Conservation (phyloP, 2,113 vertebrate genomes). For the Aspiorhynchus laticeps region DNA sequence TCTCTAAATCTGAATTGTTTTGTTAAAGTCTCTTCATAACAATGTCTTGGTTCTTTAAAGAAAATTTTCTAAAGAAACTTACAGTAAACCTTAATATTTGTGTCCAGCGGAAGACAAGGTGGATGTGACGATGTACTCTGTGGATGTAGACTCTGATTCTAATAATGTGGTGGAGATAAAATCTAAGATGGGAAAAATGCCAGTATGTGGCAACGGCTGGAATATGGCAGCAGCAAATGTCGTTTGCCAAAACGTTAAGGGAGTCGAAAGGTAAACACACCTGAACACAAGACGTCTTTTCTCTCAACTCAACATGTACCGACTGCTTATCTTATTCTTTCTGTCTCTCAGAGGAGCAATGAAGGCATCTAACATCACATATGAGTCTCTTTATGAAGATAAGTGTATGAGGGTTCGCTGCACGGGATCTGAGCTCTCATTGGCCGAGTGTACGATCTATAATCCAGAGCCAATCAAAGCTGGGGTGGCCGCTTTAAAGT, state of each 20-base stretch:
- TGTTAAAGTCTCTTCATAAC: too few relatives aligned
- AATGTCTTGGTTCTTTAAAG: too few relatives aligned
- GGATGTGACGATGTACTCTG: neutral
- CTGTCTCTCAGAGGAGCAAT: constrained; percentile 45
- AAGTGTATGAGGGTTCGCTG: constrained; percentile 79
- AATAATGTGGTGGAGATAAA: constrained; percentile 27
- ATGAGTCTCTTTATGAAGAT: rapidly evolving
- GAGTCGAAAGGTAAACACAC: constrained; percentile 3
- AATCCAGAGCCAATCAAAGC: neutral
- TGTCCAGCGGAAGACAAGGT: neutral
- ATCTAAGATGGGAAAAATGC: neutral
- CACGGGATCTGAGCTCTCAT: constrained; percentile 81
- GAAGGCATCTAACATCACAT: neutral
- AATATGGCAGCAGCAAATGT: constrained; percentile 70
- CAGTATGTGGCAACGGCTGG: constrained; percentile 65
- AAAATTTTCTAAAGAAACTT: too few relatives aligned
- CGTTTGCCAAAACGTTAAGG: constrained; percentile 53
- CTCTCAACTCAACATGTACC: neutral
- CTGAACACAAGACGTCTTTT: neutral
- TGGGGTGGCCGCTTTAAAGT: constrained; percentile 73
- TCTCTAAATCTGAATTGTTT: too few relatives aligned
- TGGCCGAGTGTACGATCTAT: constrained; percentile 83
- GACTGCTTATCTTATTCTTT: neutral
- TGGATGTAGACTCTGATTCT: too few relatives aligned
- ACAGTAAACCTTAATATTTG: neutral